phyloP scores from a whole-genome alignment of 2,113 vertebrate species.

The Amia ocellicauda region DNA sequence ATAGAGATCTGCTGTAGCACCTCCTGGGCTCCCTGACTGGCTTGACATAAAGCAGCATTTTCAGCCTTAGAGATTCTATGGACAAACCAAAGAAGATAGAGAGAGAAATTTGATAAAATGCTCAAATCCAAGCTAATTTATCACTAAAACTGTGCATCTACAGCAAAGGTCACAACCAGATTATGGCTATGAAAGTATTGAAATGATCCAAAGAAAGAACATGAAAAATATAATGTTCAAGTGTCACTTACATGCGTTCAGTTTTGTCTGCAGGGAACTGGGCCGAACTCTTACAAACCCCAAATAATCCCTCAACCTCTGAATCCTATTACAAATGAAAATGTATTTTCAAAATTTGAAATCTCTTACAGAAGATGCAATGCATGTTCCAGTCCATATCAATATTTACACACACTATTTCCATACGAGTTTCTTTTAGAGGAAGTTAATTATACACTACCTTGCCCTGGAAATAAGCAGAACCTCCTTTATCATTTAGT shows the following conservation, averaged over 20 bases:
- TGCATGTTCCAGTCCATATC: neutral
- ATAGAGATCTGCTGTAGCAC: constrained; percentile 42
- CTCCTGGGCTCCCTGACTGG: neutral
- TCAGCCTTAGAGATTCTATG: constrained; percentile 61
- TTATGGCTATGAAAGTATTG: neutral
- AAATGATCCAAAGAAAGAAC: neutral
- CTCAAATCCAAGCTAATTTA: neutral
- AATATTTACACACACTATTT: neutral
- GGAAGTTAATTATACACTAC: constrained; percentile 26
- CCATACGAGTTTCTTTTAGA: neutral
- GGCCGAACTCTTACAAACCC: neutral
- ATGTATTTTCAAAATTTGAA: too few species aligned
- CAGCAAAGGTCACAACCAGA: neutral
- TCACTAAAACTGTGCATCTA: neutral
- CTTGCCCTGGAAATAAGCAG: constrained; percentile 29
- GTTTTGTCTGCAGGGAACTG: constrained; percentile 29
- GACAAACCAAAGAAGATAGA: neutral
- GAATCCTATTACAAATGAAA: constrained; percentile 38
- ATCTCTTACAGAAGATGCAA: too few species aligned
- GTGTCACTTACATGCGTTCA: constrained; percentile 42
- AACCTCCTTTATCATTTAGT: constrained; percentile 26
- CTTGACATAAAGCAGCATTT: constrained; percentile 13
- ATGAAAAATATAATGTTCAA: neutral
- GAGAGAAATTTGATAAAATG: too few species aligned
- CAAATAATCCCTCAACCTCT: neutral